Conservation (phyloP, 2,113 vertebrate genomes). For the Panthera tigris region DNA sequence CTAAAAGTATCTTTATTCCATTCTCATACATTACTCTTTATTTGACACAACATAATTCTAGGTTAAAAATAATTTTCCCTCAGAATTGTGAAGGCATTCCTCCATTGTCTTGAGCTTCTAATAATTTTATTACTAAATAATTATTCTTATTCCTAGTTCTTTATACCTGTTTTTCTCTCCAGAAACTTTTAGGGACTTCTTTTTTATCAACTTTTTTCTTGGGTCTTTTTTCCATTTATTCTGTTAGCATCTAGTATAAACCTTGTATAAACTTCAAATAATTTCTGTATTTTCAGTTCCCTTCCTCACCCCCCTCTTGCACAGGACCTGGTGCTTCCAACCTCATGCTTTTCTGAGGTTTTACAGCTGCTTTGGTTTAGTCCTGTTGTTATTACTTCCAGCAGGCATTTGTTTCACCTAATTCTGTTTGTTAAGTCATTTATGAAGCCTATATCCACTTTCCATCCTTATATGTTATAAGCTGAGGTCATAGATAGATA, state of each 20-base stretch:
- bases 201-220: slow-evolving; percentile 14
- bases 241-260: neutral
- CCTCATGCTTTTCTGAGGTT: neutral
- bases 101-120: slow-evolving; percentile 11
- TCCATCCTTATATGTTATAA: neutral
- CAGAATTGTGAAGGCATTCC: slow-evolving; percentile 9
- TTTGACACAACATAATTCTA: neutral
- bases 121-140: neutral
- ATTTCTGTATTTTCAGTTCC: neutral
- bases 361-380: neutral
- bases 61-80: slow-evolving; percentile 16
- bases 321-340: neutral
- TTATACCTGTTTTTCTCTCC: neutral
- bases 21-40: neutral
- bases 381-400: neutral
- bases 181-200: neutral
- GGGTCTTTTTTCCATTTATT: slow-evolving; percentile 8
- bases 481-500: neutral
- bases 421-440: neutral
- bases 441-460: neutral
- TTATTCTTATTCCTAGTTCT: neutral
- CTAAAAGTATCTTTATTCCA: neutral
- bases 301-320: neutral
- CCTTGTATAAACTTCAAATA: neutral
- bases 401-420: neutral